A percentile compares a stretch with the other conserved stretches of the same genome.
Evolutionary conservation across 2,113 vertebrate genomes (phyloP).

Genomic region (Chaetorhynchus papuensis): DNA sequence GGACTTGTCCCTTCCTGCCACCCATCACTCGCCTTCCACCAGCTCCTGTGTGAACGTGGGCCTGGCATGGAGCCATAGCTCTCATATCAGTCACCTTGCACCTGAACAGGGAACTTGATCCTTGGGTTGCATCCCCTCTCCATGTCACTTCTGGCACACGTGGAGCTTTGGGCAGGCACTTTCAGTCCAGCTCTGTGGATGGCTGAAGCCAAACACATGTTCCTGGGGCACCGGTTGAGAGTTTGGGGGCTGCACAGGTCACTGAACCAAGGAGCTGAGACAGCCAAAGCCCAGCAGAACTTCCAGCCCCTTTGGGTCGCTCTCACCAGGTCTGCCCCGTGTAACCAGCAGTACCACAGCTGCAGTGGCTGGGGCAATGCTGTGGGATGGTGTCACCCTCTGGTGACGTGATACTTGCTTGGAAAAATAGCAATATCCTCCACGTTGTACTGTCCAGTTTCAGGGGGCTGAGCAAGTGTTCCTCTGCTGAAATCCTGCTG

Average conservation of each 20-base stretch:
- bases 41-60: background rate
- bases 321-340: background rate
- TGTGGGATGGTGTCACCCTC: background rate
- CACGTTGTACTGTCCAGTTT: accelerated
- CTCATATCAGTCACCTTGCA: accelerated
- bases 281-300: background rate
- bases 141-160: background rate
- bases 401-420: background rate
- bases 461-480: background rate
- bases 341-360: accelerated
- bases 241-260: accelerated
- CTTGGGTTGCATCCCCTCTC: background rate
- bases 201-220: background rate
- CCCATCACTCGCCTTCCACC: background rate
- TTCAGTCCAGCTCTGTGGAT: background rate
- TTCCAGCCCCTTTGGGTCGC: accelerated
- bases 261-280: background rate
- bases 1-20: background rate
- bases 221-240: accelerated
- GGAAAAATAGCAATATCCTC: background rate
- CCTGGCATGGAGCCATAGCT: background rate
- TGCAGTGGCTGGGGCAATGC: background rate
- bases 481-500: background rate
- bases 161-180: background rate
- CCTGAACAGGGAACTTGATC: background rate